Base-by-base conservation (phyloP, 2,888 invertebrate genomes). In the Operophtera brumata region DNA sequence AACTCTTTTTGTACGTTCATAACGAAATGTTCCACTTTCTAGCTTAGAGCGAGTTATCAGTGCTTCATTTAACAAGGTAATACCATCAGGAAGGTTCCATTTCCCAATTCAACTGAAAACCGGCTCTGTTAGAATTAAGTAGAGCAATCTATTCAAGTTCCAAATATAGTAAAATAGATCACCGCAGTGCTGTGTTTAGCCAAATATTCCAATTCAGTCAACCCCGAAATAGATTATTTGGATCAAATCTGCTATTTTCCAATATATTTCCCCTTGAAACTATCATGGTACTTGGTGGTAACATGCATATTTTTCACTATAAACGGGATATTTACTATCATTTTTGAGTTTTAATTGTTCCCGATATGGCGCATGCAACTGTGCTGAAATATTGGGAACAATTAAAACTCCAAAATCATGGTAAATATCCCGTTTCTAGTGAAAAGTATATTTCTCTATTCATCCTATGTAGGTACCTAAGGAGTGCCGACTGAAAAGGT, bases 181-280 rank as follows among this genome's bases (percentile, higher is more conserved):
- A 39, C 53, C 36, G 53, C 47, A 53, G 36, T 43, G 47, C 47
- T 37, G 47, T 12, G 47, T 37, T 43, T 20, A 28, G 32, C 37
- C n/a, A 42, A 42, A 9, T 30, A 30, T 2, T 36, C 52, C 36
- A 26, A 42, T 35, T 53, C 20, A 20, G 4, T 37, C 28, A 47
- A 42, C 36, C 41, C 20, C n/a, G 28, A 37, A 42, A 53, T 43
- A 53, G 42, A 47, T n/a, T 14, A 52, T 40, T 37, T 20, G 40
- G 20, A 12, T 34, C 45, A 30, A 43, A 43, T 43, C 43, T 25
- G 39, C 1, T 20, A n/a, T 10, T 3, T 20, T 2, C 4, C 20
- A 20, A 20, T 20, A 2, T 20, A 20, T n/a, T n/a, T n/a, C n/a
- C n/a, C n/a, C n/a, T n/a, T n/a, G n/a, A n/a, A n/a, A n/a, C n/a